A percentile compares a stretch with the other conserved stretches of the same genome.
Evolutionary conservation across 2,113 vertebrate species (phyloP).

Genomic region (Peromyscus maniculatus): DNA sequence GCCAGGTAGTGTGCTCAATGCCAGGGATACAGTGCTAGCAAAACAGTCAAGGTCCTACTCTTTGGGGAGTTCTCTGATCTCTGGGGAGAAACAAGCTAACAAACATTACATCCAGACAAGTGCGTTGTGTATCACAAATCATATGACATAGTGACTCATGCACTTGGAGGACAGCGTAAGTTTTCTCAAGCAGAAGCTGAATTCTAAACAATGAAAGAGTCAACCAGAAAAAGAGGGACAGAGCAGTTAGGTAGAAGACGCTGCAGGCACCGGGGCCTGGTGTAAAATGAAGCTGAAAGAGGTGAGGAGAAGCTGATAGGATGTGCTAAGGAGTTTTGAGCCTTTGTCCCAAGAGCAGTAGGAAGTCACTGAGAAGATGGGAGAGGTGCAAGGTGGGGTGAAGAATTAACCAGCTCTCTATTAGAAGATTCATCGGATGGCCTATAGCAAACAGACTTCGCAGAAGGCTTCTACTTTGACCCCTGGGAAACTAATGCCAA

Average conservation of each 20-base stretch:
- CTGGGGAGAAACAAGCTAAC: neutral
- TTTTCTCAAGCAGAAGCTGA: neutral
- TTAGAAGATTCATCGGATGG: neutral
- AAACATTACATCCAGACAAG: neutral
- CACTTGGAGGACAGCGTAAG: neutral
- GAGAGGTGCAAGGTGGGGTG: neutral
- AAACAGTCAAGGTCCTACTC: neutral
- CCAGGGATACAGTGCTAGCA: neutral
- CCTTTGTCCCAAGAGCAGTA: neutral
- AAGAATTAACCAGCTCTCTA: neutral
- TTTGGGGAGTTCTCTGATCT: neutral
- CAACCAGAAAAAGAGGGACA: slow-evolving; percentile 23
- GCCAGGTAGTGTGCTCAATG: neutral
- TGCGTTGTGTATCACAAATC: neutral
- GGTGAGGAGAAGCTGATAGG: neutral
- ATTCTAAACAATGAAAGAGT: neutral
- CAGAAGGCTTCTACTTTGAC: neutral
- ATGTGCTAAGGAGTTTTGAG: neutral
- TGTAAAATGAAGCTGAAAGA: neutral
- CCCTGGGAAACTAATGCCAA: slow-evolving; percentile 18
- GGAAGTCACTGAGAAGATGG: neutral
- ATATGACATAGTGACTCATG: neutral
- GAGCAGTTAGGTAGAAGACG: neutral
- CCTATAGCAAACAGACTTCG: neutral
- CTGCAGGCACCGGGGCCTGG: neutral